Evolutionary conservation across 1,140 invertebrate genomes (phyloP).

Genomic region (Trachymyrmex cornetzi): DNA sequence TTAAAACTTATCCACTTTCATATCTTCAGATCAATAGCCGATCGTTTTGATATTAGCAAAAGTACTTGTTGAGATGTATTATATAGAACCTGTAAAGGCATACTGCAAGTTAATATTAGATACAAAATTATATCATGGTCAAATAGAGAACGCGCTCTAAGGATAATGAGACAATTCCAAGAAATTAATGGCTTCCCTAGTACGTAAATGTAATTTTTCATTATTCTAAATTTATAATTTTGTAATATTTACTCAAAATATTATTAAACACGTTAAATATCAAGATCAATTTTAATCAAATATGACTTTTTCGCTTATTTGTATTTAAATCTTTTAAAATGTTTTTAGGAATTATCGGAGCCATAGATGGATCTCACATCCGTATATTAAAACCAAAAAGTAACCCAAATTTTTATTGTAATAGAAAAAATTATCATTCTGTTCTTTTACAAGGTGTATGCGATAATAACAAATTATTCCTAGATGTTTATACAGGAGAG

Average conservation of each 20-base stretch:
- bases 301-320: background rate
- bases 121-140: constrained; percentile 12
- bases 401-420: constrained; percentile 15
- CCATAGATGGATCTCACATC: background rate
- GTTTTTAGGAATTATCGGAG: constrained; percentile 10
- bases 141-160: background rate
- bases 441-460: constrained; percentile 6
- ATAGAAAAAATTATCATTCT: constrained; percentile 26
- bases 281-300: too few relatives aligned
- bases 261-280: too few relatives aligned
- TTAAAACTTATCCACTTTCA: background rate
- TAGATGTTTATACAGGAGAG: constrained; percentile 6
- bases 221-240: background rate
- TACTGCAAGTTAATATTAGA: background rate
- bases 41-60: constrained; percentile 5
- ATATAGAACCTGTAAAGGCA: background rate
- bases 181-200: constrained; percentile 11
- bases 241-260: too few relatives aligned
- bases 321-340: background rate
- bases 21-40: background rate
- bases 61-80: background rate
- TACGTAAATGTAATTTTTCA: background rate
- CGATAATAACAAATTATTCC: background rate
- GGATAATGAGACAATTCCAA: constrained; percentile 1
- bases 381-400: constrained; percentile 8